Percentiles rank a stretch among this genome's conserved stretches.
phyloP scores from a whole-genome alignment of 1,140 invertebrate species.

The Zaprionus tsacasi region DNA sequence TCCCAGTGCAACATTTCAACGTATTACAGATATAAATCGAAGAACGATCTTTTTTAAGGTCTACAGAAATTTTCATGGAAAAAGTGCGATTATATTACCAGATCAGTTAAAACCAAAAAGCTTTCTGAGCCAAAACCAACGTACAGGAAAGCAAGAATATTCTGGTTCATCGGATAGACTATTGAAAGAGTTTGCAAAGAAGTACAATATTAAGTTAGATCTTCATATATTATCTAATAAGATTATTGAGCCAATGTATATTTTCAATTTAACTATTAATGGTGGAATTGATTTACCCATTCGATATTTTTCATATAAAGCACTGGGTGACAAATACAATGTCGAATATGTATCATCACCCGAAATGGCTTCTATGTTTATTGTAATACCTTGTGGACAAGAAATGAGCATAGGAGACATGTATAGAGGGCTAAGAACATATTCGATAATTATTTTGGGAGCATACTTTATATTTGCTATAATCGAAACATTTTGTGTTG shows the following conservation, averaged over 20 bases:
- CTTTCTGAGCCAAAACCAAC: background rate
- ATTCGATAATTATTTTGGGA: constrained; percentile 3
- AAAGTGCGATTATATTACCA: constrained; percentile 4
- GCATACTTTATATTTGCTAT: constrained; percentile 27
- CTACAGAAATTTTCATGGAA: constrained; percentile 8
- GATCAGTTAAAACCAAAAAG: background rate
- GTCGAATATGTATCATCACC: too few relatives aligned
- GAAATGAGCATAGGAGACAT: constrained; percentile 10
- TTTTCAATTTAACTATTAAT: background rate
- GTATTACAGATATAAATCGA: background rate
- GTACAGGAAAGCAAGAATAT: background rate
- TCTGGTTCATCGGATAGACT: background rate
- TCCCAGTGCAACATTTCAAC: background rate
- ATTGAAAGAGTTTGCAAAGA: constrained; percentile 1
- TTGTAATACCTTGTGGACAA: constrained; percentile 35
- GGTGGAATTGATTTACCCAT: constrained; percentile 11
- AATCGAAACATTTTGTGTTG: constrained; percentile 22
- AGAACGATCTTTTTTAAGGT: background rate
- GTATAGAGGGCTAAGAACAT: background rate
- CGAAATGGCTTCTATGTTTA: background rate
- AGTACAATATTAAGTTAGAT: constrained; percentile 1
- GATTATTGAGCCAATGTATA: too few relatives aligned
- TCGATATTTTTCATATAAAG: too few relatives aligned
- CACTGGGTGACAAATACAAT: too few relatives aligned
- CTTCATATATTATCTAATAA: background rate